A percentile compares a stretch with the other conserved stretches of the same genome.
Conservation (phyloP, 2,888 invertebrate species). For the Synanthedon tipuliformis region DNA sequence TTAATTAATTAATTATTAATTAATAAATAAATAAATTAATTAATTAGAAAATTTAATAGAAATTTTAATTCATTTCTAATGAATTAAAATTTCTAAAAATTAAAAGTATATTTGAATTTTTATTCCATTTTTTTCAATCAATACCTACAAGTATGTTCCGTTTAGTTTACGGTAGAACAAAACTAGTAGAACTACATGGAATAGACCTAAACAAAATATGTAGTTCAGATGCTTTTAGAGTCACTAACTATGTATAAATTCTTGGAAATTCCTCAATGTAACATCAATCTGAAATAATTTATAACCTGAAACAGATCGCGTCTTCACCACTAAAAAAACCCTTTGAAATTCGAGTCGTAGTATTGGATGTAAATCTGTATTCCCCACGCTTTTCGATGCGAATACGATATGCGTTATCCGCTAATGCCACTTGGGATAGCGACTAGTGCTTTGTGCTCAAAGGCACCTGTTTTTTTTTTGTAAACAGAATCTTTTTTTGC, state of each 20-base stretch:
- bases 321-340: conserved; percentile 37
- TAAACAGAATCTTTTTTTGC: conserved; percentile 45
- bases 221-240: too few relatives aligned
- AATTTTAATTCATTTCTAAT: too few relatives aligned
- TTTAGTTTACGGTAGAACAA: too few relatives aligned
- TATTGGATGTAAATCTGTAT: conserved; percentile 58
- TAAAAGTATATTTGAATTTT: too few relatives aligned
- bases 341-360: conserved; percentile 59
- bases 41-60: too few relatives aligned
- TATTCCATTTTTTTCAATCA: too few relatives aligned
- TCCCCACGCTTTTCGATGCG: conserved; percentile 64
- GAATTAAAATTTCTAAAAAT: too few relatives aligned
- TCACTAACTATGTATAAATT: background rate
- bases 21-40: too few relatives aligned
- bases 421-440: conserved; percentile 60
- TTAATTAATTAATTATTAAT: too few relatives aligned
- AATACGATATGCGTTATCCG: conserved; percentile 60
- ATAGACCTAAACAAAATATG: too few relatives aligned
- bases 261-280: conserved; percentile 6
- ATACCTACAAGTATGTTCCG: too few relatives aligned
- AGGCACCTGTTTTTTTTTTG: conserved; percentile 53
- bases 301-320: conserved; percentile 19
- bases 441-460: conserved; percentile 63
- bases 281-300: background rate
- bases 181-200: too few relatives aligned